Evolutionary conservation across 2,888 invertebrate species (phyloP), one percentile per base, ranked within the genome.

Genomic region (Macaria liturata): DNA sequence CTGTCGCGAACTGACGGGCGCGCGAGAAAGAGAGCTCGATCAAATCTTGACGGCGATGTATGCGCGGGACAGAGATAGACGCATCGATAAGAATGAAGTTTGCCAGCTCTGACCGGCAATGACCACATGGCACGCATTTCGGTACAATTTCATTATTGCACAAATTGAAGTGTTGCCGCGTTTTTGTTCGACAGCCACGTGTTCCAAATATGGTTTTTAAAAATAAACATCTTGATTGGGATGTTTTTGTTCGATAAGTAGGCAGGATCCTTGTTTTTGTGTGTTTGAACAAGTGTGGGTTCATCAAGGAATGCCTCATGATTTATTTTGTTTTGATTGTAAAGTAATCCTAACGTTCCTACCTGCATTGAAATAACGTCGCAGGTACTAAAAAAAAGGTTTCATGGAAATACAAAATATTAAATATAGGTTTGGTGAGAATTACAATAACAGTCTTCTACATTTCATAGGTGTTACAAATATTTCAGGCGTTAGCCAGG

Each of bases 71-170:
- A 71, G 78, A 72, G 87, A 87, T 46, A 60, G 65, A 37, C 46
- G 44, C 64, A 57, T 62, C 60, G 68, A 69, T 68, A 67, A 69
- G 72, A 72, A 74, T 80, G 83, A 86, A 87, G 86, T 83, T 86
- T 80, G 77, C 71, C 71, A 68, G 73, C 71, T 68, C 72, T 68
- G 70, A 80, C 50, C 37, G 82, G 80, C 80, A 86, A 82, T 88
- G 88, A 89, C 88, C 90, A 91, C 88, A 89, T 89, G 88, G 87
- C 81, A 82, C 81, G 84, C 83, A 83, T 84, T 84, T 56, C 6
- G 40, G 74, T 80, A 81, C 80, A 80, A 87, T 83, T 50, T 50
- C 31, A 59, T 52, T 76, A 84, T 86, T 89, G 84, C 85, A 84
- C 81, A 86, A 86, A 85, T 80, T 83, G 72, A 75, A 79, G 75